Conservation (phyloP, 2,888 invertebrate species). For the Capitulum mitella region DNA sequence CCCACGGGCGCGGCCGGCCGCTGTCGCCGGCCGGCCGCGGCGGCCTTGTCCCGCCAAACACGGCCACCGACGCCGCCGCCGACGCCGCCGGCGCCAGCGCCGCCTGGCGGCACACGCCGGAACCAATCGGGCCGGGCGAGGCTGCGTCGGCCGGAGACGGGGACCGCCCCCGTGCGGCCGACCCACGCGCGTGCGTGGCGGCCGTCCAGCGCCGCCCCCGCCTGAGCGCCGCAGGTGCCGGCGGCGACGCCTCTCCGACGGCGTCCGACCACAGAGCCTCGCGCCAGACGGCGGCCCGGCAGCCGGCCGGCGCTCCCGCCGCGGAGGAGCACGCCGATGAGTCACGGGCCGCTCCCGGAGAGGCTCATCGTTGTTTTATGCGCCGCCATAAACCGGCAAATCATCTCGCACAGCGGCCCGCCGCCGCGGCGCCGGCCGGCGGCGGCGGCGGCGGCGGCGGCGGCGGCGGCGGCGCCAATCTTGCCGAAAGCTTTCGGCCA, state of each 20-base stretch:
- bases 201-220: too few relatives aligned
- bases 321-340: background rate
- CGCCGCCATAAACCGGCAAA: background rate
- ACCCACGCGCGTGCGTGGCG: too few relatives aligned
- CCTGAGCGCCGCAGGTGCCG: too few relatives aligned
- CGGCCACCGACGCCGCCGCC: background rate
- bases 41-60: conserved; percentile 15
- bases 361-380: background rate
- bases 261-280: too few relatives aligned
- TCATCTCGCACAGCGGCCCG: background rate
- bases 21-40: conserved; percentile 14
- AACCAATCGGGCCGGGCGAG: background rate
- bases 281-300: too few relatives aligned
- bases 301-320: too few relatives aligned
- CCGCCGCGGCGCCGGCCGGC: background rate
- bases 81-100: conserved; percentile 13
- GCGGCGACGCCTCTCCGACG: too few relatives aligned
- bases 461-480: background rate
- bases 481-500: background rate
- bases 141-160: background rate
- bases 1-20: background rate
- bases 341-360: background rate
- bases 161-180: too few relatives aligned
- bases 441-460: background rate
- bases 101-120: background rate